Evolutionary conservation across 2,888 invertebrate species (phyloP).

Genomic region (Loripinus fragilis): DNA sequence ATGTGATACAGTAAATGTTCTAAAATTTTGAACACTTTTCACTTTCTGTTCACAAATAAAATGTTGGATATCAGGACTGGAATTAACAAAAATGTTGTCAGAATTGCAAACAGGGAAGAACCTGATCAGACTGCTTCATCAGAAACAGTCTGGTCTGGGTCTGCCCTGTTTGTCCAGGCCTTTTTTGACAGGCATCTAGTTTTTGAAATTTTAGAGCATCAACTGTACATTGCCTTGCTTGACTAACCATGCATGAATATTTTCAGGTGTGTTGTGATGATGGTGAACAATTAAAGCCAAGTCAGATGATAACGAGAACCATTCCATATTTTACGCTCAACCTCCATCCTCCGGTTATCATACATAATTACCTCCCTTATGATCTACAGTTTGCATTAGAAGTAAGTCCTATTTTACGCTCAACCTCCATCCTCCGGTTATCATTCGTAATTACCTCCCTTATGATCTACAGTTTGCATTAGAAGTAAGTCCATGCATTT

Average conservation of each 20-base stretch:
- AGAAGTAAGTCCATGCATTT: slow-evolving; percentile 80
- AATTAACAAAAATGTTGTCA: no score
- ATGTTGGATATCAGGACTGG: no score
- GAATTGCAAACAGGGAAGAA: no score
- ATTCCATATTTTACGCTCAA: slow-evolving; percentile 90
- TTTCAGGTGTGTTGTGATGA: slow-evolving; percentile 74
- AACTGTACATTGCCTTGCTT: no score
- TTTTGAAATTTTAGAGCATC: no score
- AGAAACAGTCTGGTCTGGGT: no score
- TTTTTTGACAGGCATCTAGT: no score
- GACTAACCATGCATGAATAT: neutral
- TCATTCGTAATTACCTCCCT: slow-evolving; percentile 91
- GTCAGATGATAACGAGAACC: slow-evolving; percentile 73
- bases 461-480: slow-evolving; percentile 87
- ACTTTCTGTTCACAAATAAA: no score
- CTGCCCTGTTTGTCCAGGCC: no score
- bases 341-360: slow-evolving; percentile 89
- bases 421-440: slow-evolving; percentile 89
- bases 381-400: slow-evolving; percentile 86
- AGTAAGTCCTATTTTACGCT: slow-evolving; percentile 88
- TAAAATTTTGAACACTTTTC: no score
- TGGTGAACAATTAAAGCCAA: slow-evolving; percentile 67
- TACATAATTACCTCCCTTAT: slow-evolving; percentile 91
- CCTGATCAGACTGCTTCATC: no score
- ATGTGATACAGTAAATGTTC: no score